phyloP scores from a whole-genome alignment of 2,888 invertebrate species.

The Cheilosia variabilis region DNA sequence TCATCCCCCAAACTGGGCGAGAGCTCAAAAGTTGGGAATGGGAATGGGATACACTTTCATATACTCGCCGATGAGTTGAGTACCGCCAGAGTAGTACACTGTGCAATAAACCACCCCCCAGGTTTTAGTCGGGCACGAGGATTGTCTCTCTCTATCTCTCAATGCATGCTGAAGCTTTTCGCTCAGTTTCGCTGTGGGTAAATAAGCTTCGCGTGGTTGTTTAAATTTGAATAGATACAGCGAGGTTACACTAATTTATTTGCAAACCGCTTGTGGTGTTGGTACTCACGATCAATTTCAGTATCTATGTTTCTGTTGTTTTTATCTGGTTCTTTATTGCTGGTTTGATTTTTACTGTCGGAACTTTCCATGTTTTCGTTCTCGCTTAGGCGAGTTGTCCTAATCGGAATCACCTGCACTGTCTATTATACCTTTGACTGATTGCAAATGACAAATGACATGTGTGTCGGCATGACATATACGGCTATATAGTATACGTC shows the following conservation, averaged over 20 bases:
- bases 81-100: not conserved
- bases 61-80: conserved; percentile 1
- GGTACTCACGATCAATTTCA: conserved; percentile 11
- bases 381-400: conserved; percentile 14
- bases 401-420: conserved; percentile 56
- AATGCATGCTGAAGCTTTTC: conserved; percentile 36
- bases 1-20: conserved; percentile 39
- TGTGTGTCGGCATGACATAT: not conserved
- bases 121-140: conserved; percentile 9
- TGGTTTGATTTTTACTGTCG: not conserved
- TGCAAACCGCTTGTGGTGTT: conserved; percentile 1
- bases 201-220: conserved; percentile 20
- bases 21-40: not conserved
- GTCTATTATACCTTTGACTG: not conserved
- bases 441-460: conserved; percentile 16
- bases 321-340: conserved; percentile 4
- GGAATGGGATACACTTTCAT: not conserved
- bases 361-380: conserved; percentile 15
- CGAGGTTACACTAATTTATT: conserved; percentile 39
- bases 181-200: conserved; percentile 36
- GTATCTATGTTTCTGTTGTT: not conserved
- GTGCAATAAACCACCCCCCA: conserved; percentile 41
- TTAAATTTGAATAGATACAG: not conserved
- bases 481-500: not conserved
- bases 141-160: conserved; percentile 1